Conservation (phyloP, 2,888 invertebrate genomes). For the Heliconius cydno region DNA sequence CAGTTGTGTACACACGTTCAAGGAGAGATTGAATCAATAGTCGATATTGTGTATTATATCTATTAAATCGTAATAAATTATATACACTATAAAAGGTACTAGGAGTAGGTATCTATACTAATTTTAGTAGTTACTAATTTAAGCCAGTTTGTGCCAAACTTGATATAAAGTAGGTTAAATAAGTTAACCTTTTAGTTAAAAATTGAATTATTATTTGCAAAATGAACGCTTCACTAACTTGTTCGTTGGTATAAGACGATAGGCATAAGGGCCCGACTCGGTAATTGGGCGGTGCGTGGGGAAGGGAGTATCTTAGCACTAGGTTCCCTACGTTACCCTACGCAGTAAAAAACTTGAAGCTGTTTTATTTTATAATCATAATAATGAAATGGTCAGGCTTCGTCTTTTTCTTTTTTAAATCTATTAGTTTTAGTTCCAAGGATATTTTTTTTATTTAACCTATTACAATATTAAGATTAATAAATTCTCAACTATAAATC, state of each 20-base stretch:
- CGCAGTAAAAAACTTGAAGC: no score
- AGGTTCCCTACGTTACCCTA: no score
- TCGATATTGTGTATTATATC: background rate
- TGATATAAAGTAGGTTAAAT: background rate
- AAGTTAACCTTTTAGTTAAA: background rate
- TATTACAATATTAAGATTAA: background rate
- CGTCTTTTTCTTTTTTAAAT: background rate
- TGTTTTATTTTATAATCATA: no score
- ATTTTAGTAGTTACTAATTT: background rate
- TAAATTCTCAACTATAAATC: background rate
- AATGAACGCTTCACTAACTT: background rate
- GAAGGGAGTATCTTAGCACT: no score
- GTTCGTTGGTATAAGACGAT: no score
- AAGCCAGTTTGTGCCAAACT: slow-evolving; percentile 11
- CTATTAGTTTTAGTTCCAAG: background rate
- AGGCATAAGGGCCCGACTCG: no score
- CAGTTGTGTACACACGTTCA: slow-evolving; percentile 37
- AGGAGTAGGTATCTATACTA: background rate
- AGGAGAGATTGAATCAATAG: slow-evolving; percentile 23
- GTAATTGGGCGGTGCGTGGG: no score
- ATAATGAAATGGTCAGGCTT: no score
- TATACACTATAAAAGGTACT: background rate
- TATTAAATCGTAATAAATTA: slow-evolving; percentile 7
- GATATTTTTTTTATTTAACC: background rate
- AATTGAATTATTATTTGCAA: background rate